phyloP scores from a whole-genome alignment of 2,888 invertebrate genomes.

The Tortricodes alternella region DNA sequence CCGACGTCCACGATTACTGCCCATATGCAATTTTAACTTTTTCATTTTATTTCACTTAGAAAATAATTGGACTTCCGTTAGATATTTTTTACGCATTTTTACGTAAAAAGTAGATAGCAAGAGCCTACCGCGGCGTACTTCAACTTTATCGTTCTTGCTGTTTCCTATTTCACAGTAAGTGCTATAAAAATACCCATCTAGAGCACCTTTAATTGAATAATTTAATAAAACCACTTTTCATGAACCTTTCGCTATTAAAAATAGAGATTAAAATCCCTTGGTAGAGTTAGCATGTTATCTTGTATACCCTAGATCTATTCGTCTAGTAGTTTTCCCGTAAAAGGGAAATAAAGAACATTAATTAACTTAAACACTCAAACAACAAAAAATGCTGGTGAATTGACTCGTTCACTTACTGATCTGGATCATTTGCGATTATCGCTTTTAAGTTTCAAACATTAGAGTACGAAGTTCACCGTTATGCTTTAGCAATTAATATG shows the following conservation, averaged over 20 bases:
- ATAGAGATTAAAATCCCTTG: background rate
- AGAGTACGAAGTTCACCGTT: too few relatives aligned
- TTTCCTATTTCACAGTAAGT: slow-evolving; percentile 13
- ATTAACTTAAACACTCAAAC: slow-evolving; percentile 37
- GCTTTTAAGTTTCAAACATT: background rate
- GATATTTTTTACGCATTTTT: background rate
- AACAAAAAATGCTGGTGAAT: slow-evolving; percentile 20
- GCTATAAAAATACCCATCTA: slow-evolving; percentile 27
- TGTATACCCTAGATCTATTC: slow-evolving; percentile 39
- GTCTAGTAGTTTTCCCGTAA: slow-evolving; percentile 36
- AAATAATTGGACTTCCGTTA: too few relatives aligned
- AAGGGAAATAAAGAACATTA: slow-evolving; percentile 45
- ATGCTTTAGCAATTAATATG: too few relatives aligned
- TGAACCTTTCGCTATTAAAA: background rate
- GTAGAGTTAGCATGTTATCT: background rate
- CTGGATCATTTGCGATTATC: background rate
- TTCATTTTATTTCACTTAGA: too few relatives aligned
- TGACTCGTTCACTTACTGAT: slow-evolving; percentile 19
- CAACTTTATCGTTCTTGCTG: slow-evolving; percentile 17
- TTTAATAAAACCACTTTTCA: background rate
- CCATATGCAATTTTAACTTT: too few relatives aligned
- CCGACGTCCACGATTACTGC: too few relatives aligned
- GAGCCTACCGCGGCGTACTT: background rate
- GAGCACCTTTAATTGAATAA: slow-evolving; percentile 43
- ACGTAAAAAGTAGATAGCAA: background rate